Evolutionary conservation across 2,888 invertebrate species (phyloP), one percentile per base, ranked within the genome.

Genomic region (Cataglyphis rosenhaueri): DNA sequence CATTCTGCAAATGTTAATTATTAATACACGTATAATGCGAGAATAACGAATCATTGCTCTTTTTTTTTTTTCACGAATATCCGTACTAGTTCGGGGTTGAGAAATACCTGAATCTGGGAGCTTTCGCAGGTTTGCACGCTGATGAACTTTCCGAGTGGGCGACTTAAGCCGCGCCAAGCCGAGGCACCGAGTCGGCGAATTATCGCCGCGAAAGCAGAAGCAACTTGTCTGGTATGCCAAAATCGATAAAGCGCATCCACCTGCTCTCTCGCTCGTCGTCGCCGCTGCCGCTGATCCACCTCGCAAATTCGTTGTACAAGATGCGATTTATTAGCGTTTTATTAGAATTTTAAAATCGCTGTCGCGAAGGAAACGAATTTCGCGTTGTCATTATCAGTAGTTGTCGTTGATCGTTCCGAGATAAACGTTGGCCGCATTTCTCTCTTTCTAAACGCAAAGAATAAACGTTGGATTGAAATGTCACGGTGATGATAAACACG

Each of bases 201-300:
- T 92, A 93, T 93, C 92, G 91, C 92, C 91, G 89, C 91, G 93
- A 91, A 93, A 93, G 93, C 92, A 92, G 90, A 93, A 92, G 92
- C 91, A 88, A 91, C 92, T 92, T 91, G 92, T 93, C 92, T 92
- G 93, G 93, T 93, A 93, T 93, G 93, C 92, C 91, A 86, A 92
- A 94, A 94, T 94, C 88, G 88, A 87, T 88, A 87, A 87, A 86
- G 88, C 82, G 87, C 86, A 88, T 88, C 86, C 84, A 87, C 81
- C 88, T 64, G 61, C 82, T 70, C 10, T 62, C 81, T 84, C 87
- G 65, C 82, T 74, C 71, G 81, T 86, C 79, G 25, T 79, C 83
- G 48, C 70, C 74, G 15, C 52, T 62, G 52, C 29, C 25, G 21
- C 25, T 66, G 71, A 82, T 85, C 82, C 71, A 48, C 64, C 85